These are phyloP conservation scores for Trichacis sp. DNA, from an alignment of 2,888 invertebrate genomes.

Conservation along the genomic window DNA sequence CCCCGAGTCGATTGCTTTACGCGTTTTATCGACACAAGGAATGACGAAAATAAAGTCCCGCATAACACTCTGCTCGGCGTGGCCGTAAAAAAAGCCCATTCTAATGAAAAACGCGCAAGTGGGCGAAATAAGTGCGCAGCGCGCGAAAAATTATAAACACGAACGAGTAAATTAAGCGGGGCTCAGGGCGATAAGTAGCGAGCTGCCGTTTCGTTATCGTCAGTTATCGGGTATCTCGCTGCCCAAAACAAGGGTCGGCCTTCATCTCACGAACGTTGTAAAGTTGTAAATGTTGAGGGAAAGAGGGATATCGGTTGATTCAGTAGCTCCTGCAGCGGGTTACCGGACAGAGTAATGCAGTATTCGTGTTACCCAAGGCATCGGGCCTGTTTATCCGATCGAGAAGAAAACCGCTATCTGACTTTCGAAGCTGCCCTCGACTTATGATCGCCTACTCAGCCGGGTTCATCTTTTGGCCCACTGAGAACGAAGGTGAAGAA, in stretches of 20 bases:
- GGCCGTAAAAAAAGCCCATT: background rate
- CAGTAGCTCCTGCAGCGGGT: conserved; percentile 55
- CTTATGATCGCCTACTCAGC: conserved; percentile 32
- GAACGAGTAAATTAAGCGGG: conserved; percentile 49
- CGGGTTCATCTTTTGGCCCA: conserved; percentile 16
- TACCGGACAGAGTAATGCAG: conserved; percentile 59
- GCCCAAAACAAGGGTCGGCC: conserved; percentile 47
- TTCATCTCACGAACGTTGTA: conserved; percentile 43
- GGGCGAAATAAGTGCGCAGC: conserved; percentile 1
- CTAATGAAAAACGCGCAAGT: background rate
- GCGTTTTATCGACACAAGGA: background rate
- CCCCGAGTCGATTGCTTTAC: too few relatives aligned
- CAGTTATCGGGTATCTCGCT: conserved; percentile 51
- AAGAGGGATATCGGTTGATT: conserved; percentile 54
- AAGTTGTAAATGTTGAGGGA: conserved; percentile 36
- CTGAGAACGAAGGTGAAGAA: background rate
- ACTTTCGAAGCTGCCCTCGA: conserved; percentile 29
- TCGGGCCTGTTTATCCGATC: conserved; percentile 46
- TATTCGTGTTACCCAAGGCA: conserved; percentile 52
- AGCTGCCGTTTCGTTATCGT: conserved; percentile 48
- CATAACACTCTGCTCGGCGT: background rate
- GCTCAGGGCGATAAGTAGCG: conserved; percentile 46
- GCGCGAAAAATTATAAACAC: conserved; percentile 23
- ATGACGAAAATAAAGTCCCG: background rate
- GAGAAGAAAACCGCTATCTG: conserved; percentile 54